Evolutionary conservation across 1,140 invertebrate species (phyloP).

Genomic region (Ceratoteleas bidentatus): DNA sequence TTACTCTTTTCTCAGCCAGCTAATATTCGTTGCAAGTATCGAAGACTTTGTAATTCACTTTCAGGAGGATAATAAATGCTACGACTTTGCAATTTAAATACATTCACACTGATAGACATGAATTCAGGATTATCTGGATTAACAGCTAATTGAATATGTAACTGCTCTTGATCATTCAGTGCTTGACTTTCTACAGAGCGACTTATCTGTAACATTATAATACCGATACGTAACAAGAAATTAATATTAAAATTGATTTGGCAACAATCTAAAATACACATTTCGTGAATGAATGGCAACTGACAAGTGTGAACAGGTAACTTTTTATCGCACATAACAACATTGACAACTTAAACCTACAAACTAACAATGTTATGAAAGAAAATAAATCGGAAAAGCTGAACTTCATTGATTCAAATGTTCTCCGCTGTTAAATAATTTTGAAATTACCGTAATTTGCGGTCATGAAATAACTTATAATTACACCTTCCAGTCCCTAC

Average conservation of each 20-base stretch:
- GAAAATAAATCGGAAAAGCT: not conserved
- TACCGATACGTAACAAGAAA: conserved; percentile 23
- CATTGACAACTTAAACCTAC: too few species aligned
- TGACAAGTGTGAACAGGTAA: not conserved
- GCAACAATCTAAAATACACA: conserved; percentile 8
- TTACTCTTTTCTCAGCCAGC: not conserved
- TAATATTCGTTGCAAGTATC: conserved; percentile 22
- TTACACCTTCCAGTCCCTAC: conserved; percentile 26
- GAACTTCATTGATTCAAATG: conserved; percentile 22
- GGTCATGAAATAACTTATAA: conserved; percentile 43
- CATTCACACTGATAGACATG: conserved; percentile 33
- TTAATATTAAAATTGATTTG: conserved; percentile 26
- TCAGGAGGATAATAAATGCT: conserved; percentile 38
- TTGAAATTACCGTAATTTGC: conserved; percentile 23
- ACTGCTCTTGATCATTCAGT: conserved; percentile 41
- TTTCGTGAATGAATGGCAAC: not conserved
- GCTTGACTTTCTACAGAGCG: conserved; percentile 32
- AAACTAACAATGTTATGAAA: not conserved
- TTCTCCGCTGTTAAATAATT: conserved; percentile 15
- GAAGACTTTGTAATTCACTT: conserved; percentile 37
- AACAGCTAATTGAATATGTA: conserved; percentile 53
- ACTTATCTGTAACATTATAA: conserved; percentile 42
- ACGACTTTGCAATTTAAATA: conserved; percentile 48
- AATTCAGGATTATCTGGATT: conserved; percentile 52
- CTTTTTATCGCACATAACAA: not conserved